Base-by-base conservation (phyloP, 2,797 vertebrate species). In the Lophotriccus pileatus region DNA sequence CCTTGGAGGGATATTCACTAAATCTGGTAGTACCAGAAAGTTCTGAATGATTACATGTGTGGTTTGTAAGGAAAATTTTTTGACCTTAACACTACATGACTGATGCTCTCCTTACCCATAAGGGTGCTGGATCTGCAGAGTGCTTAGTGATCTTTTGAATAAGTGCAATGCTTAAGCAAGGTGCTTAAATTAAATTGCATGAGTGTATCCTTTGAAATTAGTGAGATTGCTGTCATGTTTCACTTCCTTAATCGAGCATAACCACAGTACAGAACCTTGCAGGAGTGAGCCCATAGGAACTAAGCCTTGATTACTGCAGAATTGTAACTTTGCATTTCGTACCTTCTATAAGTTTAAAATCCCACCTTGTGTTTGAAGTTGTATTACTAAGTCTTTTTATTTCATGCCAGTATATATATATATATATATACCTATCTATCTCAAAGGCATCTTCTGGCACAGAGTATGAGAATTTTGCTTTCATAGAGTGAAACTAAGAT, bases 361-460 rank as follows among this genome's bases (percentile, higher is more conserved):
- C 73, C 30, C 44, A 85, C 50, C 46, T 92, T 78, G 43, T 81
- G 53, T 87, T 96, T 94, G 90, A 95, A 91, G 62, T 75, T 86
- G 36, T 63, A 47, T 87, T 92, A 85, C n/a, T 36, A 11, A 75
- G n/a, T 89, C 89, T 85, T 95, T 94, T 91, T 78, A 92, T 96
- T 94, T 86, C 58, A 32, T 94, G 84, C 93, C 95, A 83, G 62
- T 72, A 19, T 68, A 49, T 60, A 30, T 64, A 36, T 47, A 34
- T 50, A 19, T 70, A 27, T 56, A 27, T 49, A 43, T 69, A 12
- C 39, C 39, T 36, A 24, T 43, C 25, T 76, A 15, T 91, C 39
- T 93, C 82, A 93, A 93, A 93, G 84, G 50, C 62, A 47, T 77
- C 58, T 77, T 92, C 72, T 93, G 92, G 90, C 89, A 95, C 66